These are phyloP conservation scores for Pseudochromis fuscus DNA, from an alignment of 2,797 vertebrate genomes.

Conservation along the genomic window DNA sequence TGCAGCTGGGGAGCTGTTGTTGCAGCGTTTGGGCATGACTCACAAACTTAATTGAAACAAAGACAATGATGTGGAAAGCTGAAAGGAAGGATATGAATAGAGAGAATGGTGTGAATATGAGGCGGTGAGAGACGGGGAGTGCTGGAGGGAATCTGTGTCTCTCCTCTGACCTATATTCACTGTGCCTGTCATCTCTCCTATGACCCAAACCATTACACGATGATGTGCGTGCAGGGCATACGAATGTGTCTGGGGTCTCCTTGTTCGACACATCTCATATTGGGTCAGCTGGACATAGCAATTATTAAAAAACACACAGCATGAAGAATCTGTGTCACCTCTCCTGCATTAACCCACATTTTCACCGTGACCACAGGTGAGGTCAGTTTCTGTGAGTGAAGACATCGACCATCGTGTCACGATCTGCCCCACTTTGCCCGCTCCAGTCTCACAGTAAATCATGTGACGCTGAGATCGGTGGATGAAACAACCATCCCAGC, in stretches of 20 bases:
- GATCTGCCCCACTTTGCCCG: conserved; percentile 5
- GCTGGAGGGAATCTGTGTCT: conserved; percentile 12
- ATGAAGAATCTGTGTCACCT: conserved; percentile 13
- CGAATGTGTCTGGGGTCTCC: not conserved
- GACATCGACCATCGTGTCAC: not conserved
- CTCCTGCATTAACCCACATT: conserved; percentile 54
- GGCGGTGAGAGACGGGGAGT: not conserved
- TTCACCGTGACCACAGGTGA: not conserved
- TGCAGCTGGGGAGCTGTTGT: conserved; percentile 29
- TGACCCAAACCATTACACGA: not conserved
- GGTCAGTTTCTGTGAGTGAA: not conserved
- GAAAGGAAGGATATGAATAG: conserved; percentile 16
- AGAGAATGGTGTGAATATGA: conserved; percentile 11
- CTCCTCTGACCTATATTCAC: conserved; percentile 55
- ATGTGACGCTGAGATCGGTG: conserved; percentile 9
- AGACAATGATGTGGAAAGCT: conserved; percentile 16
- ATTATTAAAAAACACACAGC: conserved; percentile 6
- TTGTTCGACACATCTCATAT: not conserved
- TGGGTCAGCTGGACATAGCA: conserved; percentile 28
- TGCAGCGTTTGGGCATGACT: conserved; percentile 25
- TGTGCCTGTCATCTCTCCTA: conserved; percentile 13
- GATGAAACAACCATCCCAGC: not conserved
- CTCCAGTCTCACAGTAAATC: conserved; percentile 17
- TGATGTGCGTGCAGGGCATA: not conserved
- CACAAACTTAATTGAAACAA: not conserved